phyloP scores from a whole-genome alignment of 2,113 vertebrate species.

The Pterophyllum scalare region DNA sequence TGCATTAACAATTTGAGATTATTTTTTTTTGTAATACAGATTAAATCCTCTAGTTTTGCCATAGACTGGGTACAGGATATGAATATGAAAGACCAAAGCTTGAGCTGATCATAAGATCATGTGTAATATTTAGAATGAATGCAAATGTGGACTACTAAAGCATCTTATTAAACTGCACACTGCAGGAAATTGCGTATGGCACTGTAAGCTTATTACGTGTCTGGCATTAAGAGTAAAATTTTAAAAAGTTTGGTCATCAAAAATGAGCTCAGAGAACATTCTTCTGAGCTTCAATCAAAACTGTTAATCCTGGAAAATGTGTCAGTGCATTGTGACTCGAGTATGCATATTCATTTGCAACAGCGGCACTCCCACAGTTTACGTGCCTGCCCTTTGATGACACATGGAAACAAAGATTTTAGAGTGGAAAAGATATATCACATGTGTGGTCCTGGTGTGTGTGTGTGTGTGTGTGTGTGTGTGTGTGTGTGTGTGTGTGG shows the following conservation, averaged over 20 bases:
- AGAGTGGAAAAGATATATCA: background rate
- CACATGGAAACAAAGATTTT: background rate
- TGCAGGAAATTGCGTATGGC: background rate
- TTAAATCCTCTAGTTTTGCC: background rate
- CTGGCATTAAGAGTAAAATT: background rate
- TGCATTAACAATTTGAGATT: background rate
- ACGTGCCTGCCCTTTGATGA: conserved; percentile 10
- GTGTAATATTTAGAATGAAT: background rate
- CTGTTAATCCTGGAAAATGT: background rate
- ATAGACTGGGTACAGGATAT: background rate
- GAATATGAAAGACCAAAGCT: background rate
- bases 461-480: too few relatives aligned
- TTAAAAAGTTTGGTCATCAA: background rate
- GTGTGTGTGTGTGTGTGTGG: background rate
- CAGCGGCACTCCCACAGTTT: background rate
- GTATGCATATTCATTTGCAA: background rate
- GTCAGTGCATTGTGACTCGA: background rate
- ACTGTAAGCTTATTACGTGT: background rate
- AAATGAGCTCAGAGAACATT: background rate
- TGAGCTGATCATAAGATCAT: background rate
- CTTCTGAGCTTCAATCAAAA: background rate
- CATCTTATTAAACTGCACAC: background rate
- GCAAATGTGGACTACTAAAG: too few relatives aligned
- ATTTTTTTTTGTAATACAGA: background rate
- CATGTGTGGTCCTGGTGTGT: background rate